These are phyloP conservation scores for Lytechinus variegatus DNA, from an alignment of 35 echinoderm and acorn worm species.

Conservation along the genomic window DNA sequence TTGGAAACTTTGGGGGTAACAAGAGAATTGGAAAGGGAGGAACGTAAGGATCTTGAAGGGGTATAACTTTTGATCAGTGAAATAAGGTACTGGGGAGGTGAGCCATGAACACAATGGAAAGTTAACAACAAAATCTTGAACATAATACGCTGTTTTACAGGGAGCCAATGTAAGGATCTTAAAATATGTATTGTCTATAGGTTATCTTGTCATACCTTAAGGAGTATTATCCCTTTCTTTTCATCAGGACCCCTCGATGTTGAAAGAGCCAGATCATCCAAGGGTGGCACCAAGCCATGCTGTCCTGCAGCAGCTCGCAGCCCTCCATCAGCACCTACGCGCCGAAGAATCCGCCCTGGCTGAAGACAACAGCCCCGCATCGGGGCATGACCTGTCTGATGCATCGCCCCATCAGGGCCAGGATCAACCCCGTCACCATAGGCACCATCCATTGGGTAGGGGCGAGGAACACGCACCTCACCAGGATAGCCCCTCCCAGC, in stretches of 20 bases:
- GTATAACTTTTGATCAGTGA: too few species aligned
- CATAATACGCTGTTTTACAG: too few species aligned
- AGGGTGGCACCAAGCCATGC: slow-evolving; percentile 10
- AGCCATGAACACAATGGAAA: too few species aligned
- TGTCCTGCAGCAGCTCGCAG: slow-evolving; percentile 44
- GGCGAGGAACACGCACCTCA: not conserved
- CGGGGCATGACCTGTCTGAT: not conserved
- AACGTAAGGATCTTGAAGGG: too few species aligned
- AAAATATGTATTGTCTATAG: too few species aligned
- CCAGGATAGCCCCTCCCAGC: not conserved
- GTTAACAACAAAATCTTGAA: too few species aligned
- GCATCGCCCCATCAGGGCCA: not conserved
- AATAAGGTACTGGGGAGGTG: too few species aligned
- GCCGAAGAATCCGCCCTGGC: slow-evolving; percentile 27
- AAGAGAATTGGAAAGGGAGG: too few species aligned
- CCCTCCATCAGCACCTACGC: slow-evolving; percentile 48
- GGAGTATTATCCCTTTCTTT: not conserved
- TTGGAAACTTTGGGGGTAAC: too few species aligned
- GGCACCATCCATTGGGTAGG: not conserved
- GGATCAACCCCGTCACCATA: not conserved
- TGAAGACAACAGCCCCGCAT: not conserved
- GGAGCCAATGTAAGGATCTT: too few species aligned
- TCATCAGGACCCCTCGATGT: not conserved
- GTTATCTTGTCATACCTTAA: not conserved
- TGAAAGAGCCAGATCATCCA: not conserved